phyloP scores from a whole-genome alignment of 2,888 invertebrate species.

The Stenoptilia bipunctidactyla region DNA sequence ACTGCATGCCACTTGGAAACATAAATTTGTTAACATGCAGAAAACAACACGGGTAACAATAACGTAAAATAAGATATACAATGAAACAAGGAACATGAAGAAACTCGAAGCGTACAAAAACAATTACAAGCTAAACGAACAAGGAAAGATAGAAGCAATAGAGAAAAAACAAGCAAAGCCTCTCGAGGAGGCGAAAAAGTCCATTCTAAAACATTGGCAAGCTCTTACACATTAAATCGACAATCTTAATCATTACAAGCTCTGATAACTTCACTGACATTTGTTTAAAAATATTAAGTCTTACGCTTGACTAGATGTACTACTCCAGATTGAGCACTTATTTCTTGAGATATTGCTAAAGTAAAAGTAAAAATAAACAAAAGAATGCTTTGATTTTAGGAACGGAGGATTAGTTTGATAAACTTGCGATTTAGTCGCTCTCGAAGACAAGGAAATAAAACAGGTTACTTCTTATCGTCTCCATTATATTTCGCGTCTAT shows the following conservation, averaged over 20 bases:
- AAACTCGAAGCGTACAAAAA: conserved; percentile 31
- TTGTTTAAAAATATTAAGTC: conserved; percentile 37
- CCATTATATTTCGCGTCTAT: conserved; percentile 26
- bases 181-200: conserved; percentile 33
- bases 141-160: conserved; percentile 28
- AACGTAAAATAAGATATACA: conserved; percentile 7
- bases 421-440: conserved; percentile 3
- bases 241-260: conserved; percentile 60
- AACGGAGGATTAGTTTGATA: not conserved
- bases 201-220: conserved; percentile 52
- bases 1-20: conserved; percentile 36
- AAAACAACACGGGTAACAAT: conserved; percentile 31
- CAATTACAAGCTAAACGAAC: conserved; percentile 37
- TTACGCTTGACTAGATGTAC: conserved; percentile 49
- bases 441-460: not conserved
- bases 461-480: conserved; percentile 34
- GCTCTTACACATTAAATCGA: conserved; percentile 55
- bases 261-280: conserved; percentile 65
- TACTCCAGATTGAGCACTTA: conserved; percentile 10
- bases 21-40: conserved; percentile 49
- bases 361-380: conserved; percentile 31
- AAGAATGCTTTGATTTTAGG: conserved; percentile 16
- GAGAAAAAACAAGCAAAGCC: conserved; percentile 26
- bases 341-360: not conserved
- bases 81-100: conserved; percentile 35